These are phyloP conservation scores for Sarcophaga subvicina DNA, from an alignment of 2,888 invertebrate genomes.

Conservation along the genomic window DNA sequence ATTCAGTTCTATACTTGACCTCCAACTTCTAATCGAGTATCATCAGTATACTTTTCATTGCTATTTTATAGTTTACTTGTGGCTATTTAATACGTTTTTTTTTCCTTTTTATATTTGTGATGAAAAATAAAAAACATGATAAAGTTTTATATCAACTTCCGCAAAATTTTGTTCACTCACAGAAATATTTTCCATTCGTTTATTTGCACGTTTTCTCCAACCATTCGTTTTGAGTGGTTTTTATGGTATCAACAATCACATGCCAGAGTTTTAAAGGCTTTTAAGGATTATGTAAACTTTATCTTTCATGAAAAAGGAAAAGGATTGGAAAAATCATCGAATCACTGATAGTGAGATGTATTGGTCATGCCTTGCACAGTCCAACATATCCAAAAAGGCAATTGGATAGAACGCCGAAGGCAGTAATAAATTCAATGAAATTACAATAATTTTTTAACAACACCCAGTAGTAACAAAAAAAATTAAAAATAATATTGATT, in stretches of 20 bases:
- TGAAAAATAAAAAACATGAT: slow-evolving; percentile 13
- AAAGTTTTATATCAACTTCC: slow-evolving; percentile 19
- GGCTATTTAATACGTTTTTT: background rate
- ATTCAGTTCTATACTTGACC: slow-evolving; percentile 58
- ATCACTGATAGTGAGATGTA: too few relatives aligned
- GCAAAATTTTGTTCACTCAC: slow-evolving; percentile 3
- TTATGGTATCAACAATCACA: background rate
- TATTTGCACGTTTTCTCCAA: background rate
- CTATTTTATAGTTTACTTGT: slow-evolving; percentile 27
- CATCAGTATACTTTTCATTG: slow-evolving; percentile 33
- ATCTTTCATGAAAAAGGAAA: too few relatives aligned
- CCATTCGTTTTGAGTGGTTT: slow-evolving; percentile 11
- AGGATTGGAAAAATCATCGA: too few relatives aligned
- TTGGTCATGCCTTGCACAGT: too few relatives aligned
- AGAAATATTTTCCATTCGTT: background rate
- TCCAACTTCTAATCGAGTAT: slow-evolving; percentile 44
- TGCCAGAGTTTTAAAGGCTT: slow-evolving; percentile 23
- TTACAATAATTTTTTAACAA: too few relatives aligned
- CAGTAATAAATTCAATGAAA: too few relatives aligned
- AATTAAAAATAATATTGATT: too few relatives aligned
- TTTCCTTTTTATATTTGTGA: too few relatives aligned
- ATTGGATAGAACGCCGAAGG: too few relatives aligned
- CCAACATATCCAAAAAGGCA: too few relatives aligned
- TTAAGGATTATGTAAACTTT: too few relatives aligned
- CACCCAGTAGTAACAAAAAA: too few relatives aligned